A percentile compares a stretch with the other conserved stretches of the same genome.
phyloP scores from a whole-genome alignment of 2,113 vertebrate species.

The Dissostichus mawsoni region DNA sequence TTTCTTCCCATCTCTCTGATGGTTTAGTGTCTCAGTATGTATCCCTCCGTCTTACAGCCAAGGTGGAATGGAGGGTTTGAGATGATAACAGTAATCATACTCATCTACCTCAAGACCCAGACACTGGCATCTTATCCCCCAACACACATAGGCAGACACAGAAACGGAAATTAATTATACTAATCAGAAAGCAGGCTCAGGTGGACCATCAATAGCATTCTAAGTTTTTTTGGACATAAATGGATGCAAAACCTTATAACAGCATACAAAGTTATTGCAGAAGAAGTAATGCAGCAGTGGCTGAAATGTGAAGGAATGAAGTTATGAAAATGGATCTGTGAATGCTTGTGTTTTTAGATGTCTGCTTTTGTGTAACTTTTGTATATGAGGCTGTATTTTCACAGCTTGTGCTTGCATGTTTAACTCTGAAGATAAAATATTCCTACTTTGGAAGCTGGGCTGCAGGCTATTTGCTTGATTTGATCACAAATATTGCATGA shows the following conservation, averaged over 20 bases:
- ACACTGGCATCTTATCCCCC: background rate
- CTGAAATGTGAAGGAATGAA: constrained; percentile 25
- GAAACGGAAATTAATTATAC: constrained; percentile 50
- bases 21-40: constrained; percentile 21
- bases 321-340: constrained; percentile 7
- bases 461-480: constrained; percentile 70
- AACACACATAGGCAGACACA: constrained; percentile 9
- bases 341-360: constrained; percentile 2
- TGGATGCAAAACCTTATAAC: background rate
- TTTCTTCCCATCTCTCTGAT: constrained; percentile 13
- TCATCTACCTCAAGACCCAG: constrained; percentile 16
- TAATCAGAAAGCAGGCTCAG: constrained; percentile 36
- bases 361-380: constrained; percentile 10
- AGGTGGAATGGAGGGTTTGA: constrained; percentile 57
- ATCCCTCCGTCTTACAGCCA: constrained; percentile 33
- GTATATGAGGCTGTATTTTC: background rate
- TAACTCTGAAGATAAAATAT: constrained; percentile 38
- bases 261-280: background rate
- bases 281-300: constrained; percentile 20
- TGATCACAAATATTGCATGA: constrained; percentile 78
- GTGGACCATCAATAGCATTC: background rate
- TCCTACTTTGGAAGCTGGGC: constrained; percentile 44
- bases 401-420: constrained; percentile 40
- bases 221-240: background rate
- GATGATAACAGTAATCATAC: constrained; percentile 72